A percentile compares a stretch with the other conserved stretches of the same genome.
phyloP scores from a whole-genome alignment of 2,113 vertebrate genomes.

The Hypocryptadius cinnamomeus region DNA sequence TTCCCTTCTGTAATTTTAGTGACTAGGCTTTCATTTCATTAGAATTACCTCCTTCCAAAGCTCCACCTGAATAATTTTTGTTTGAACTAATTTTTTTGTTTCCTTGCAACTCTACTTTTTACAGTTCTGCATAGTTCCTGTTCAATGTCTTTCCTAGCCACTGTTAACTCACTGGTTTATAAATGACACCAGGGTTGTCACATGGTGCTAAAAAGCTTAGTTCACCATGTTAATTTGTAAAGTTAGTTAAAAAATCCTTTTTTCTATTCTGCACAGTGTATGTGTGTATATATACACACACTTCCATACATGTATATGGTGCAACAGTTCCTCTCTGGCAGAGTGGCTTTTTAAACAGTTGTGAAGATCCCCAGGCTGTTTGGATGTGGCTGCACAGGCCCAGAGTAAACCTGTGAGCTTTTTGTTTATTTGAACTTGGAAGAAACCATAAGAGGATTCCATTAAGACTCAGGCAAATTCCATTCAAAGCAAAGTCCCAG shows the following conservation, averaged over 20 bases:
- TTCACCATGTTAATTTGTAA: not conserved
- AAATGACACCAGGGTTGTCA: not conserved
- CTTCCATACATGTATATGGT: not conserved
- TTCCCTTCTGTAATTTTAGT: not conserved
- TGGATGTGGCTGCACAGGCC: not conserved
- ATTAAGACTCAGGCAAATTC: not conserved
- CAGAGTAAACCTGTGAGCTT: slow-evolving; percentile 55
- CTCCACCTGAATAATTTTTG: not conserved
- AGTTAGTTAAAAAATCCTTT: not conserved
- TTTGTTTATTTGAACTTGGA: slow-evolving; percentile 43
- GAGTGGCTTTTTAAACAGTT: not conserved
- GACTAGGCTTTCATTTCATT: not conserved
- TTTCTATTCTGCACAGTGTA: not conserved
- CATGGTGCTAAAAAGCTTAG: not conserved
- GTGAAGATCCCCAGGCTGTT: slow-evolving; percentile 5
- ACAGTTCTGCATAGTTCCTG: not conserved
- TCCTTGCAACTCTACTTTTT: not conserved
- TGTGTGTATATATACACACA: not conserved
- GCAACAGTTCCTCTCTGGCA: not conserved
- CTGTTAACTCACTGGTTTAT: not conserved
- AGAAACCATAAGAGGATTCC: slow-evolving; percentile 45
- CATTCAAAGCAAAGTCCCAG: not conserved
- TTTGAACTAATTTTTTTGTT: not conserved
- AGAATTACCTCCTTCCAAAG: not conserved
- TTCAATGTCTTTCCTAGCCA: not conserved